Percentiles rank a stretch among this genome's conserved stretches.
Evolutionary conservation across 1,140 invertebrate species (phyloP).

Genomic region (Papilio glaucus): DNA sequence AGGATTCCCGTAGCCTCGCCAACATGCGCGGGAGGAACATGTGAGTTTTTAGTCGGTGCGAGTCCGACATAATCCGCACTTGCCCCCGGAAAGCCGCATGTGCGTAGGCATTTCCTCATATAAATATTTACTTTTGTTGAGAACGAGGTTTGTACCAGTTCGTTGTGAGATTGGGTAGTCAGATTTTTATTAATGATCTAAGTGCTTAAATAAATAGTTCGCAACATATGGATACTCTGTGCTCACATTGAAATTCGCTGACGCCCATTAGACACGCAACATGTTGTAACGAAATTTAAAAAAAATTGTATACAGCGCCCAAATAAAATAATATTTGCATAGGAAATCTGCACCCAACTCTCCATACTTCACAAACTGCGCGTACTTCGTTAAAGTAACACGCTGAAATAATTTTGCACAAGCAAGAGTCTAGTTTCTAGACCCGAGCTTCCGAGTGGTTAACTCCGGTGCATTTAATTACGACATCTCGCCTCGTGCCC

Average conservation of each 20-base stretch:
- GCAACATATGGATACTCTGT: background rate
- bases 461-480: slow-evolving; percentile 18
- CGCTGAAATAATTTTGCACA: slow-evolving; percentile 28
- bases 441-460: slow-evolving; percentile 16
- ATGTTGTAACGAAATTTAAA: background rate
- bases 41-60: no score
- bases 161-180: no score
- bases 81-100: no score
- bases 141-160: no score
- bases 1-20: no score
- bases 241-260: background rate
- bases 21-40: no score
- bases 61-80: no score
- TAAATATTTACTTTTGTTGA: no score
- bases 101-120: no score
- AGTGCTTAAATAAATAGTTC: no score
- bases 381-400: slow-evolving; percentile 25
- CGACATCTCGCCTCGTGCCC: slow-evolving; percentile 15
- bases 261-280: background rate
- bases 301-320: background rate
- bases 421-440: slow-evolving; percentile 23
- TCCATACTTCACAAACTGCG: slow-evolving; percentile 24
- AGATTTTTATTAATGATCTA: no score
- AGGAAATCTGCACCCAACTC: slow-evolving; percentile 17
- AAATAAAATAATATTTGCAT: slow-evolving; percentile 11